Percentiles rank a stretch among this genome's conserved stretches.
Evolutionary conservation across 1,140 invertebrate genomes (phyloP).

Genomic region (Calephelis nemesis): DNA sequence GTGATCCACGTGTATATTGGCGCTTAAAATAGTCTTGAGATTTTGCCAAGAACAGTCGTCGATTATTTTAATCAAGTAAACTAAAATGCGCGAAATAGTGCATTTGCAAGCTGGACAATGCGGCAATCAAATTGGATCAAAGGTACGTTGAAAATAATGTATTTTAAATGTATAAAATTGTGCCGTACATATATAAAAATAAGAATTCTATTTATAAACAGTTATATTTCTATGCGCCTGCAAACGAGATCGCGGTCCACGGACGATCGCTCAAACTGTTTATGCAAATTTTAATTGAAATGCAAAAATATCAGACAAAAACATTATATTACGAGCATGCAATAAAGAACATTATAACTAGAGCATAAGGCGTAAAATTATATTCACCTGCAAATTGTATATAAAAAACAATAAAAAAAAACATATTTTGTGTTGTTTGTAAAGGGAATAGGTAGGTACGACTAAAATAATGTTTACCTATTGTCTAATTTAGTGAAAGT

Average conservation of each 20-base stretch:
- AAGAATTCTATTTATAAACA: constrained; percentile 44
- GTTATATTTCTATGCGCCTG: constrained; percentile 24
- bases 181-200: constrained; percentile 24
- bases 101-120: constrained; percentile 96
- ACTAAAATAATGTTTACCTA: too few relatives aligned
- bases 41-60: constrained; percentile 28
- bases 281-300: constrained; percentile 16
- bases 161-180: constrained; percentile 33
- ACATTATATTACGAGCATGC: background rate
- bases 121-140: constrained; percentile 96
- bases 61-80: constrained; percentile 3
- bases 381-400: background rate
- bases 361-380: too few relatives aligned
- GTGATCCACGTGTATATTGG: constrained; percentile 29
- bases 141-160: constrained; percentile 81
- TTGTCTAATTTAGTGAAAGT: too few relatives aligned
- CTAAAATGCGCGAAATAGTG: constrained; percentile 95
- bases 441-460: too few relatives aligned
- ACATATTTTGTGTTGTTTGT: background rate
- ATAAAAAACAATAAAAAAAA: background rate
- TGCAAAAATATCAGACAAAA: constrained; percentile 7
- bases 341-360: background rate
- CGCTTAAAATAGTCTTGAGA: constrained; percentile 42
- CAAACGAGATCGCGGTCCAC: constrained; percentile 5
- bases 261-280: constrained; percentile 9